These are phyloP conservation scores for Ameiurus melas DNA, from an alignment of 2,113 vertebrate genomes.

Conservation along the genomic window DNA sequence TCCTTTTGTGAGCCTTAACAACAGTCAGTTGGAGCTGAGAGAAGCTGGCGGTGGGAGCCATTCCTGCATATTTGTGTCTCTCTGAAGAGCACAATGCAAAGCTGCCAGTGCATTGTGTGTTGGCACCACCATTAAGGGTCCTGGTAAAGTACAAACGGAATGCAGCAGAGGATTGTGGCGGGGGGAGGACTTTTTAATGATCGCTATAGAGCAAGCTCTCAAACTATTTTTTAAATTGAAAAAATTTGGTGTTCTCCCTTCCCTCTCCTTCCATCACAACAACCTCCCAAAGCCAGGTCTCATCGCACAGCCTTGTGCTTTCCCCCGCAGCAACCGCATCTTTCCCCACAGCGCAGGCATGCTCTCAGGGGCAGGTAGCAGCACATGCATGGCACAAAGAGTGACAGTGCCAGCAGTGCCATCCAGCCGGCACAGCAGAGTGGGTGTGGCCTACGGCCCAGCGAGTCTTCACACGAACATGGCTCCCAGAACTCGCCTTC, in stretches of 20 bases:
- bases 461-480: slow-evolving; percentile 87
- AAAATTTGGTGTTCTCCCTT: slow-evolving; percentile 15
- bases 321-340: slow-evolving; percentile 88
- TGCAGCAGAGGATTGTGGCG: slow-evolving; percentile 67
- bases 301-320: slow-evolving; percentile 91
- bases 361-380: slow-evolving; percentile 88
- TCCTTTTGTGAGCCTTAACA: slow-evolving; percentile 53
- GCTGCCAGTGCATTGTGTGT: slow-evolving; percentile 21
- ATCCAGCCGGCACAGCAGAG: slow-evolving; percentile 89
- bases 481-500: slow-evolving; percentile 95
- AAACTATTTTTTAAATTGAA: slow-evolving; percentile 34
- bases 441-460: slow-evolving; percentile 76
- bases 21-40: slow-evolving; percentile 49
- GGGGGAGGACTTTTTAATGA: slow-evolving; percentile 28
- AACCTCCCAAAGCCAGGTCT: slow-evolving; percentile 63
- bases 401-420: slow-evolving; percentile 82
- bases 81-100: slow-evolving; percentile 18
- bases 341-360: slow-evolving; percentile 89
- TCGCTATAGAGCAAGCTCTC: slow-evolving; percentile 55
- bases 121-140: slow-evolving; percentile 57
- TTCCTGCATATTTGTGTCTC: neutral
- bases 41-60: neutral
- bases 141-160: slow-evolving; percentile 65
- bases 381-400: slow-evolving; percentile 93
- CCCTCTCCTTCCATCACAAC: slow-evolving; percentile 34